Percentiles rank a stretch among this genome's conserved stretches.
phyloP scores from a whole-genome alignment of 2,888 invertebrate species.

The Smittia sp. region DNA sequence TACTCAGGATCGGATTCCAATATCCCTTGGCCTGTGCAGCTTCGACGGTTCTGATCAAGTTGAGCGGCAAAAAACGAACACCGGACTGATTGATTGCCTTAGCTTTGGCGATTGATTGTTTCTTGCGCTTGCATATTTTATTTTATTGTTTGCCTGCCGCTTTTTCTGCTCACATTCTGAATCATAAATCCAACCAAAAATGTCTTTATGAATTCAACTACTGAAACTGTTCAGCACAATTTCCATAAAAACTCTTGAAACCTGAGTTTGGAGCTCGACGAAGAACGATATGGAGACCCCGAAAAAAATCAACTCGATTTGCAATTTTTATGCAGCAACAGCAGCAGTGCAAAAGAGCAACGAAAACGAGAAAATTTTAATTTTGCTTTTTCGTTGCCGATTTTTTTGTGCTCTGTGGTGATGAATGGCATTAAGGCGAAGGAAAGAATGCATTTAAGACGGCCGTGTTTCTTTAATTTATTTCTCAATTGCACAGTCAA shows the following conservation, averaged over 20 bases:
- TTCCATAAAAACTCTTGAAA: constrained; percentile 7
- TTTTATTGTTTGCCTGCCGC: not conserved
- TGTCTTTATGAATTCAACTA: constrained; percentile 2
- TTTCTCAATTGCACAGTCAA: constrained; percentile 21
- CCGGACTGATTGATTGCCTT: not conserved
- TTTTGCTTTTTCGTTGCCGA: constrained; percentile 4
- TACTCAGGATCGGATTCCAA: not conserved
- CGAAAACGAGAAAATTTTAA: constrained; percentile 24
- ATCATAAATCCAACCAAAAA: constrained; percentile 23
- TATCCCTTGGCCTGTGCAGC: not conserved
- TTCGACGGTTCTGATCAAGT: not conserved
- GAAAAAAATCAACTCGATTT: constrained; percentile 27
- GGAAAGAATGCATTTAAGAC: not conserved
- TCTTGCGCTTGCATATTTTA: constrained; percentile 27
- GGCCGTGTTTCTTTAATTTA: constrained; percentile 9
- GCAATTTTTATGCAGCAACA: constrained; percentile 24
- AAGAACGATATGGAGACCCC: not conserved
- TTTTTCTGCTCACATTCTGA: constrained; percentile 13
- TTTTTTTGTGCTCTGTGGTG: constrained; percentile 22
- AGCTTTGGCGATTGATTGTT: constrained; percentile 1
- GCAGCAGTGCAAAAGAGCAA: not conserved
- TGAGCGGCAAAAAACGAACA: not conserved
- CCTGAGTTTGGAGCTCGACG: not conserved
- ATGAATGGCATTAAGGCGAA: constrained; percentile 21
- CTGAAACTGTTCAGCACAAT: not conserved